phyloP scores from a whole-genome alignment of 2,113 vertebrate species.

The Xenus cinereus region DNA sequence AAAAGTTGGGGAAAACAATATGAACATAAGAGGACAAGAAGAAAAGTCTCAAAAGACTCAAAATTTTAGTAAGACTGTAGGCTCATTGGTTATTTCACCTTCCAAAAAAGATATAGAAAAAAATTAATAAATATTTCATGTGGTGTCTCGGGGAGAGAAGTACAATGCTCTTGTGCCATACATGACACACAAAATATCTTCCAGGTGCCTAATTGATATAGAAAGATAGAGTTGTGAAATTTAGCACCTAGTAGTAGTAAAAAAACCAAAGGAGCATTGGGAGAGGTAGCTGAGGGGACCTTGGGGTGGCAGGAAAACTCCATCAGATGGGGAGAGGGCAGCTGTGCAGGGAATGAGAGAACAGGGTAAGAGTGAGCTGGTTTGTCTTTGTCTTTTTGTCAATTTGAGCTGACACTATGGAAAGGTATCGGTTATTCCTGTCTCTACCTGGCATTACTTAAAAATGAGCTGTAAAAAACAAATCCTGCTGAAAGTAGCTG shows the following conservation, averaged over 20 bases:
- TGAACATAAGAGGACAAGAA: not conserved
- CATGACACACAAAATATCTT: not conserved
- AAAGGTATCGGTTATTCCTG: not conserved
- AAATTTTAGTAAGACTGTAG: not conserved
- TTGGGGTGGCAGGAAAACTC: not conserved
- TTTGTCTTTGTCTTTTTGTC: not conserved
- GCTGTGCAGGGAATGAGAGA: not conserved
- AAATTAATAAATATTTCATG: not conserved
- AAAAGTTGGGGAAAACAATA: not conserved
- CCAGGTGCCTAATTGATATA: not conserved
- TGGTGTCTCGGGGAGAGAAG: not conserved
- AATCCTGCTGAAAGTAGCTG: not conserved
- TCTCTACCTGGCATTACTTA: not conserved
- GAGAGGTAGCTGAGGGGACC: not conserved
- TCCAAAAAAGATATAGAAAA: not conserved
- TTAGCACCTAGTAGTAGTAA: not conserved
- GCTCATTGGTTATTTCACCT: not conserved
- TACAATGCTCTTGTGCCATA: not conserved
- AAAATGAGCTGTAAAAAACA: not conserved
- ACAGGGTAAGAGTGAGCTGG: not conserved
- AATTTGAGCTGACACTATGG: not conserved
- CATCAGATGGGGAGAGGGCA: not conserved
- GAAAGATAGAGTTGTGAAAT: not conserved
- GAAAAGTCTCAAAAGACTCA: not conserved
- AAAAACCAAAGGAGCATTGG: not conserved